phyloP scores from a whole-genome alignment of 2,888 invertebrate species.

The Synanthedon andrenaeformis region DNA sequence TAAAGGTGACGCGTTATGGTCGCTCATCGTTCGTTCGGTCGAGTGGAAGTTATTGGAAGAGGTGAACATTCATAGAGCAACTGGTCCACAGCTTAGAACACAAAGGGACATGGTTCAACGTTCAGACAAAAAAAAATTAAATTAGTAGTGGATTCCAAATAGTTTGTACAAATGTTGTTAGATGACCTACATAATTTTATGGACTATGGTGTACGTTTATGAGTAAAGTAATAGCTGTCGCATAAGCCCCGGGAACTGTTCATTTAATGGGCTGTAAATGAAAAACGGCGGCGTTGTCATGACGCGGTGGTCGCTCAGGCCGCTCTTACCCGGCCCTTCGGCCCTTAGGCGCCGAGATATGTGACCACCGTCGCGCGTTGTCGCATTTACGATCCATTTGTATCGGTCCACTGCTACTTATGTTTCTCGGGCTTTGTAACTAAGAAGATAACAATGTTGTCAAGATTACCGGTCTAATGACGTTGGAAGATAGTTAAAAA shows the following conservation, averaged over 20 bases:
- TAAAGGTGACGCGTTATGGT: no score
- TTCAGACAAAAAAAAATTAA: no score
- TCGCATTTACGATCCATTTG: conserved; percentile 28
- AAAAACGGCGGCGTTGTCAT: conserved; percentile 36
- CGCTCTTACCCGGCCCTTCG: conserved; percentile 8
- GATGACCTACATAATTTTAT: conserved; percentile 12
- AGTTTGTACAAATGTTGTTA: background rate
- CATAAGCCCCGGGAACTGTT: conserved; percentile 28
- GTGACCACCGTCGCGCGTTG: conserved; percentile 18
- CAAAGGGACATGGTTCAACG: no score
- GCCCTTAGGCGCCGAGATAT: conserved; percentile 9
- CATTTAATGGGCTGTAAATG: conserved; percentile 52
- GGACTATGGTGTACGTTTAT: conserved; percentile 33
- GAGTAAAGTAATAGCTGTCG: conserved; percentile 33
- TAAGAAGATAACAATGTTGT: background rate
- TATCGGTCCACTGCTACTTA: conserved; percentile 12
- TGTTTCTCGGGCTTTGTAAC: background rate
- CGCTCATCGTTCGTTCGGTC: no score
- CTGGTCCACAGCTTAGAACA: no score
- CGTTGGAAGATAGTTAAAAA: no score
- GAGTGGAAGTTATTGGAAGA: no score
- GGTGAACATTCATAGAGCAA: no score
- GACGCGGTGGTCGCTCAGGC: conserved; percentile 15
- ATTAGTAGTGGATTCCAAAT: no score
- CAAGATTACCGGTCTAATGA: background rate